Conservation (phyloP, 2,113 vertebrate species). For the Ahaetulla prasina region DNA sequence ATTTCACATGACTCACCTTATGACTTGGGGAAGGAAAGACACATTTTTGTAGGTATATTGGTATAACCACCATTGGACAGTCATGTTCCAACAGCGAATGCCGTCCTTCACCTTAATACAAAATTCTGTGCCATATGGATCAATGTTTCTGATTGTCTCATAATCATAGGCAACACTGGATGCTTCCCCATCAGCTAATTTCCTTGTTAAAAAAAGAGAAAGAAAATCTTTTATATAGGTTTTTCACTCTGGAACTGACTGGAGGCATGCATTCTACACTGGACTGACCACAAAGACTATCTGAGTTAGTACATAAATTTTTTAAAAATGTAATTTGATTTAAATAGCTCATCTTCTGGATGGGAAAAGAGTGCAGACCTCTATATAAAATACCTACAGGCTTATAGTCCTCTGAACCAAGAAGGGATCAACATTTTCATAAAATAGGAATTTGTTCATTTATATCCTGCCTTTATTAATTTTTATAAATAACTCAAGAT, state of each 20-base stretch:
- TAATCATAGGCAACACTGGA: conserved; percentile 76
- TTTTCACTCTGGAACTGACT: background rate
- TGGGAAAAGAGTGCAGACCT: background rate
- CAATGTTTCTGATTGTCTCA: conserved; percentile 86
- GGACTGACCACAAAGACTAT: background rate
- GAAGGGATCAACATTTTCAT: background rate
- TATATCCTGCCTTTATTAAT: background rate
- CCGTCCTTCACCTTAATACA: conserved; percentile 86
- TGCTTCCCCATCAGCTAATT: conserved; percentile 62
- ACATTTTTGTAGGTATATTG: conserved; percentile 85
- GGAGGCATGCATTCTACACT: background rate
- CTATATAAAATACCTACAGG: background rate
- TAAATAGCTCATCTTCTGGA: background rate
- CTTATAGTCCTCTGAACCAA: background rate
- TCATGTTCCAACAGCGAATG: conserved; percentile 95
- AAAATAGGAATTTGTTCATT: background rate
- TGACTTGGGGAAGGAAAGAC: conserved; percentile 73
- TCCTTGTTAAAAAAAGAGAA: conserved; percentile 19
- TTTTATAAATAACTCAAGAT: background rate
- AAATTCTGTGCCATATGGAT: conserved; percentile 87
- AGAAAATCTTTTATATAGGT: background rate
- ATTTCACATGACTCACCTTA: conserved; percentile 66
- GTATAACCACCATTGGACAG: conserved; percentile 90
- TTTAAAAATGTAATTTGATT: background rate
- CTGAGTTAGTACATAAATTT: background rate